These are phyloP conservation scores for Pristionchus entomophagus DNA, from an alignment of 2,888 invertebrate species.

Conservation along the genomic window DNA sequence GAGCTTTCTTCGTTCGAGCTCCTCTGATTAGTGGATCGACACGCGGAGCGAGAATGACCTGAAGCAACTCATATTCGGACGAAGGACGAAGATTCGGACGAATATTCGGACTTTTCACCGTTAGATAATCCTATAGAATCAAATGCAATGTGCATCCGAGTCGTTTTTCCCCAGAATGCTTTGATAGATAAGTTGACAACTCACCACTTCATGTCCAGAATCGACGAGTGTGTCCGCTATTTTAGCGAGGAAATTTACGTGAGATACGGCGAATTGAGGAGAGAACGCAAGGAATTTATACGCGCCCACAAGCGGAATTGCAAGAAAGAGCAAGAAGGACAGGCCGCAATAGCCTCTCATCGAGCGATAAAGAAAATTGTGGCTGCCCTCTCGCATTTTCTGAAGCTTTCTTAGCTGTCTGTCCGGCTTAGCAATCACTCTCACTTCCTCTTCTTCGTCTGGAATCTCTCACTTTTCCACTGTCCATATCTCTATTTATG, in stretches of 20 bases:
- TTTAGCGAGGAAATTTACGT: not conserved
- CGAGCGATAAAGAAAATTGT: too few relatives aligned
- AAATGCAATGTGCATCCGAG: too few relatives aligned
- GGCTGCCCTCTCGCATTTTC: too few relatives aligned
- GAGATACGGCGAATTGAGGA: slow-evolving; percentile 21
- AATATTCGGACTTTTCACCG: too few relatives aligned
- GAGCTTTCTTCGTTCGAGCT: not conserved
- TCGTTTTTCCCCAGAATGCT: too few relatives aligned
- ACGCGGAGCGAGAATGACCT: not conserved
- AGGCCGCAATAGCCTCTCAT: too few relatives aligned
- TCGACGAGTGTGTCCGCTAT: slow-evolving; percentile 9
- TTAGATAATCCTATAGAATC: too few relatives aligned
- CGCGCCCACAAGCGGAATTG: too few relatives aligned
- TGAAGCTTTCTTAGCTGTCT: not conserved
- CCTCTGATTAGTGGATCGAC: not conserved
- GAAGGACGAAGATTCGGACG: too few relatives aligned
- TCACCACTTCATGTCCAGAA: slow-evolving; percentile 2
- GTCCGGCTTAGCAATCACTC: not conserved
- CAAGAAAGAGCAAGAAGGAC: too few relatives aligned
- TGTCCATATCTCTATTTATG: not conserved
- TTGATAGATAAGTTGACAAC: too few relatives aligned
- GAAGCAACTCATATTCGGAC: too few relatives aligned
- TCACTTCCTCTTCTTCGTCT: not conserved
- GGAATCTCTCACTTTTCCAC: not conserved
- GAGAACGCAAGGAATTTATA: slow-evolving; percentile 5